Base-by-base conservation (phyloP, 2,888 invertebrate species). In the Lobophora halterata region DNA sequence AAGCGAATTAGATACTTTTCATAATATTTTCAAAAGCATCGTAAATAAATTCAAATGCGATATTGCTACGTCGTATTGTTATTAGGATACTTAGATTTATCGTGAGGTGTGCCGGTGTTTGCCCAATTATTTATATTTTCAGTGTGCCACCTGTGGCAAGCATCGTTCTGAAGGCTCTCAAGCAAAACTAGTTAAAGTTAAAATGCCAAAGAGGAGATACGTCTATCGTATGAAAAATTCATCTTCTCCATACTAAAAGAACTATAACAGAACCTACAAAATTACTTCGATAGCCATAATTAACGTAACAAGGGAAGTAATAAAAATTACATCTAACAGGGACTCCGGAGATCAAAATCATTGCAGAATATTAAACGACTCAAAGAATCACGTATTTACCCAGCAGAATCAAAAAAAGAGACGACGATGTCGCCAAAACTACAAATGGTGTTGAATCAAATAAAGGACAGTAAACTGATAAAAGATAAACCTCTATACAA, bases 101-200 rank as follows among this genome's bases (percentile, higher is more conserved):
- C 33, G 17, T 21, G 24, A 28, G 13, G 12, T 14, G 16, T n/a
- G 35, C 18, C 2, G 18, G 23, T 24, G 35, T 28, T 41, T 12
- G 30, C 38, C 32, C 35, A 14, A 33, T 19, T 2, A n/a, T 21
- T 37, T 30, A 51, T 60, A 58, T 59, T 79, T 79, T 49, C 78
- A 81, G 80, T 80, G 81, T 56, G 59, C 61, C 6, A 53, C 49
- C 35, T 79, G 79, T 52, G 61, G 58, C 26, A 65, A 61, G 33
- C 42, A 47, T 18, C 49, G 56, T 6, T 40, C 29, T 18, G 49
- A 47, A 8, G 53, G 54, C 9, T 33, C 45, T n/a, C 33, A 11
- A 35, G 41, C 38, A 5, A 63, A 59, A 46, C 52, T 73, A 13
- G 7, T 76, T 17, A 82, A 76, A 74, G 26, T 76, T n/a, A 33